These are phyloP conservation scores for Paramormyrops hopkinsi DNA, from an alignment of 2,797 vertebrate species.

Conservation along the genomic window DNA sequence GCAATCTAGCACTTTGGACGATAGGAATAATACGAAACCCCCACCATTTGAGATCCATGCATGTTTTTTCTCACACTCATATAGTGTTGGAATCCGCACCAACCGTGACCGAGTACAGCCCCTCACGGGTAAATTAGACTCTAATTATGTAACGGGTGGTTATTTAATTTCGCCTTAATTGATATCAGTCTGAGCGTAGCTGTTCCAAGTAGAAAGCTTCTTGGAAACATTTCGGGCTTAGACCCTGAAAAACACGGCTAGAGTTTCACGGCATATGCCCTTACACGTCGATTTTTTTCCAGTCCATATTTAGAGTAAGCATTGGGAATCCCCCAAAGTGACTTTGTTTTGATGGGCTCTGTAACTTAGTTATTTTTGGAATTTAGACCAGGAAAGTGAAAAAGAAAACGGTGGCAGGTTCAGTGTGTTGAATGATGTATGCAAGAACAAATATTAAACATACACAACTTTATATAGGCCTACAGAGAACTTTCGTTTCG, in stretches of 20 bases:
- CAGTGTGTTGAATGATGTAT: not conserved
- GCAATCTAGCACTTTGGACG: not conserved
- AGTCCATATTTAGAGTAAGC: not conserved
- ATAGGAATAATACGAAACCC: not conserved
- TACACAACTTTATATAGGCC: not conserved
- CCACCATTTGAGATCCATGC: not conserved
- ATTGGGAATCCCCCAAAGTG: not conserved
- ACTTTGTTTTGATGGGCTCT: not conserved
- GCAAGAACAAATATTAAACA: not conserved
- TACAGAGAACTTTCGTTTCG: not conserved
- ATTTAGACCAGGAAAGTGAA: not conserved
- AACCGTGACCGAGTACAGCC: not conserved
- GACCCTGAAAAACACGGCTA: not conserved
- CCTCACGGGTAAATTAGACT: not conserved
- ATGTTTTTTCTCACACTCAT: not conserved
- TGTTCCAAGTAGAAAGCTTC: not conserved
- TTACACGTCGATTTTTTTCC: not conserved
- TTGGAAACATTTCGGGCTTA: not conserved
- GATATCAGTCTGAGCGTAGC: not conserved
- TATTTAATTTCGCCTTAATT: not conserved
- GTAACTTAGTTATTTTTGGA: not conserved
- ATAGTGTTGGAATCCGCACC: not conserved
- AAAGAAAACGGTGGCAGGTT: not conserved
- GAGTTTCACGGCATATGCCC: not conserved
- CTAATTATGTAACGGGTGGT: not conserved